These are phyloP conservation scores for Ruditapes philippinarum DNA, from an alignment of 1,140 invertebrate genomes.

Conservation along the genomic window DNA sequence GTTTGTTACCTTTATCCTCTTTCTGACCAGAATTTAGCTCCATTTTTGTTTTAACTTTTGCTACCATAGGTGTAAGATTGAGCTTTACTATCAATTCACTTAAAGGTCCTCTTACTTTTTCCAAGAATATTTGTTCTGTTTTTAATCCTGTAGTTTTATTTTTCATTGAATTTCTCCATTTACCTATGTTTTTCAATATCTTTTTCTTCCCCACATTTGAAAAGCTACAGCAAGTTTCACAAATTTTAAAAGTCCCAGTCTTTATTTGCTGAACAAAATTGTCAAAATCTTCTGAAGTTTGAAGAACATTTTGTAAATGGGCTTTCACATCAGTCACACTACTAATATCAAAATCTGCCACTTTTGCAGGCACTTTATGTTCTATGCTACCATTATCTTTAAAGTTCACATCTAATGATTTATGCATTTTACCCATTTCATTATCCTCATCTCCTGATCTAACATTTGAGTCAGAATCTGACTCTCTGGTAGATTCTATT, in stretches of 20 bases:
- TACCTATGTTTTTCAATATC: constrained; percentile 4
- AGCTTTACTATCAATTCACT: constrained; percentile 16
- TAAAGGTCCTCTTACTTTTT: constrained; percentile 17
- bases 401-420: not conserved
- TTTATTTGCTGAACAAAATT: not conserved
- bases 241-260: not conserved
- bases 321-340: not conserved
- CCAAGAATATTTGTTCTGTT: constrained; percentile 13
- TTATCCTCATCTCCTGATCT: not conserved
- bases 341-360: not conserved
- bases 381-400: not conserved
- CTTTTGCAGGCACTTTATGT: not conserved
- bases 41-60: not conserved
- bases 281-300: not conserved
- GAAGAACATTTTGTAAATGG: not conserved
- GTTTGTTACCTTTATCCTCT: too few species aligned
- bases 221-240: not conserved
- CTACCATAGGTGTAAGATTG: not conserved
- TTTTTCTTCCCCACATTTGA: constrained; percentile 19
- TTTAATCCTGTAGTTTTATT: not conserved
- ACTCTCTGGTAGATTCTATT: not conserved
- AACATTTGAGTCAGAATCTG: too few species aligned
- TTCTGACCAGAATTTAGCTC: not conserved
- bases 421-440: not conserved
- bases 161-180: not conserved